Percentiles rank a stretch among this genome's conserved stretches.
These are phyloP conservation scores for Burhinus bistriatus DNA, from an alignment of 2,113 vertebrate genomes.

Conservation along the genomic window DNA sequence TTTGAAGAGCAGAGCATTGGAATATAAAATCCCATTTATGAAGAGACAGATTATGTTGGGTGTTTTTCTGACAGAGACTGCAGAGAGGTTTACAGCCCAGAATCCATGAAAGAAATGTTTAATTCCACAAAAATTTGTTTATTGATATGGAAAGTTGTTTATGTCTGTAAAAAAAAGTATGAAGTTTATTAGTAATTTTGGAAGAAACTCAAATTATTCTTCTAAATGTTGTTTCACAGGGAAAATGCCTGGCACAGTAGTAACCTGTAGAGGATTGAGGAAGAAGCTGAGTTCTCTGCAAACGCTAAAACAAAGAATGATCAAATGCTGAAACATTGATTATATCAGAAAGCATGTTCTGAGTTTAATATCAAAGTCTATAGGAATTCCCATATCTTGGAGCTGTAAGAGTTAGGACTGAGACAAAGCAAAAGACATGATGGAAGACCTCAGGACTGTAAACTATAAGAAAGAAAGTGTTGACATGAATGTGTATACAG, in stretches of 20 bases:
- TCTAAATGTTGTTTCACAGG: background rate
- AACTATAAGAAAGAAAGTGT: background rate
- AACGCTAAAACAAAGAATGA: background rate
- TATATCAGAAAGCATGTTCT: background rate
- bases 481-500: background rate
- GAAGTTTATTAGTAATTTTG: background rate
- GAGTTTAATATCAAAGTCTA: background rate
- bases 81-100: background rate
- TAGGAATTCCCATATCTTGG: background rate
- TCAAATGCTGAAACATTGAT: background rate
- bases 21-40: background rate
- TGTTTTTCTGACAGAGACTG: background rate
- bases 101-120: background rate
- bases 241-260: background rate
- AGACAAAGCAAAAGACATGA: background rate
- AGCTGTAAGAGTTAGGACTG: background rate
- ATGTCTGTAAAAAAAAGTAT: accelerated
- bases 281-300: background rate
- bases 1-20: background rate
- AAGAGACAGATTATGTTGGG: background rate
- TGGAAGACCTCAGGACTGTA: background rate
- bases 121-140: background rate
- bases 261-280: background rate
- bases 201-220: background rate
- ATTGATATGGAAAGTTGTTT: background rate